These are phyloP conservation scores for Choloepus hoffmanni DNA, from an alignment of 2,113 vertebrate species.

Conservation along the genomic window DNA sequence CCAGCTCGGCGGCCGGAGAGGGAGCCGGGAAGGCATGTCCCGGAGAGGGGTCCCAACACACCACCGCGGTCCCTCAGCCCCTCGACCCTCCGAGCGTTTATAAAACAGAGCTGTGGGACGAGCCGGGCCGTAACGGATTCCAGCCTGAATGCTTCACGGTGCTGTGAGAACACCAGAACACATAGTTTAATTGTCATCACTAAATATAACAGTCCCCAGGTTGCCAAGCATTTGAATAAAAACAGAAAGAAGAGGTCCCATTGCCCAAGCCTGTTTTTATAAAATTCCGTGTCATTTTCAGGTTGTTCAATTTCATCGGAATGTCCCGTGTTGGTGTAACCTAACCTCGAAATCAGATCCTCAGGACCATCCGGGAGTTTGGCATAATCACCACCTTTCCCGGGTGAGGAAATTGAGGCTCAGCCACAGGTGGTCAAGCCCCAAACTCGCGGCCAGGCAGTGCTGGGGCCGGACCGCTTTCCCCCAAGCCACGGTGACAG, in stretches of 20 bases:
- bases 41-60: too few species aligned
- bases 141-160: constrained; percentile 50
- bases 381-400: not conserved
- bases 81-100: not conserved
- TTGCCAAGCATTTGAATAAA: constrained; percentile 73
- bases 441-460: rapidly evolving
- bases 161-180: constrained; percentile 53
- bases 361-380: not conserved
- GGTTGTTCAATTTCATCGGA: not conserved
- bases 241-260: not conserved
- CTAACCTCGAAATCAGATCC: not conserved
- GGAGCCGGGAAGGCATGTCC: too few species aligned
- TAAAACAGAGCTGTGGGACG: constrained; percentile 64
- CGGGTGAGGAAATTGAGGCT: not conserved
- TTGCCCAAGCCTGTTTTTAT: constrained; percentile 35
- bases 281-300: constrained; percentile 9
- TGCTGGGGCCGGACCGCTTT: rapidly evolving
- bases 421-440: not conserved
- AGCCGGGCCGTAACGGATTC: constrained; percentile 51
- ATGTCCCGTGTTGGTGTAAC: not conserved
- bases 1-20: rapidly evolving
- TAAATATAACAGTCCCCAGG: constrained; percentile 74
- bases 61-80: not conserved
- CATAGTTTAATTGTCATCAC: constrained; percentile 80
- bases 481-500: rapidly evolving